Evolutionary conservation across 2,113 vertebrate species (phyloP).

Genomic region (zebrafish (Danio rerio)): DNA sequence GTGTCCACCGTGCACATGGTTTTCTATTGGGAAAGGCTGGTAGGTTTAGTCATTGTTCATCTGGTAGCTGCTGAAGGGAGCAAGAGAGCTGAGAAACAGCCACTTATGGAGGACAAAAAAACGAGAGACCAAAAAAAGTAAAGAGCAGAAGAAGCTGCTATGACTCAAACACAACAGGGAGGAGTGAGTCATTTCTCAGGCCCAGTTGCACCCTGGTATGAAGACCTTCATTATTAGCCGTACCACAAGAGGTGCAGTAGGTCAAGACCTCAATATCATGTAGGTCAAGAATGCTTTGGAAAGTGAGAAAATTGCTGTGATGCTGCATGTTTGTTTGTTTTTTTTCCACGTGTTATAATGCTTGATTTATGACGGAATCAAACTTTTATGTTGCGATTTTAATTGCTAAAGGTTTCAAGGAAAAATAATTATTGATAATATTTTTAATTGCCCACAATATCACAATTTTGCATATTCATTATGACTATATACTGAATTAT

Average conservation of each 20-base stretch:
- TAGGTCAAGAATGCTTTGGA: neutral
- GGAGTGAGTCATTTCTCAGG: constrained; percentile 45
- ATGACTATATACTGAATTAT: too few relatives aligned
- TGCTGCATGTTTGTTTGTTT: neutral
- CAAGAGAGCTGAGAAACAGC: constrained; percentile 28
- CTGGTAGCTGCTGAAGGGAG: constrained; percentile 36
- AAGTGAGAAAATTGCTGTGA: neutral
- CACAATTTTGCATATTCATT: too few relatives aligned
- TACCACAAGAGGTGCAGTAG: neutral
- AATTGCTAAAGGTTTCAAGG: too few relatives aligned
- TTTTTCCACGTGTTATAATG: neutral
- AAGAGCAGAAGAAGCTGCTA: constrained; percentile 30
- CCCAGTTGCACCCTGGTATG: constrained; percentile 25
- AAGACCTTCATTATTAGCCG: constrained; percentile 39
- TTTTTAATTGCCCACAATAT: too few relatives aligned
- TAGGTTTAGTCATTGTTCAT: constrained; percentile 57
- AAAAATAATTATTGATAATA: too few relatives aligned
- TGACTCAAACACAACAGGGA: constrained; percentile 47
- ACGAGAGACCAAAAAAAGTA: constrained; percentile 31
- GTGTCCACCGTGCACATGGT: constrained; percentile 42
- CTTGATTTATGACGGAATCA: too few relatives aligned
- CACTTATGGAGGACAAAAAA: constrained; percentile 22
- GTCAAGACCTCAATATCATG: constrained; percentile 1
- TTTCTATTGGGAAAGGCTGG: constrained; percentile 40
- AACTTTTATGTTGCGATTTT: too few relatives aligned